phyloP scores from a whole-genome alignment of 2,113 vertebrate species.

The Lagopus leucura region DNA sequence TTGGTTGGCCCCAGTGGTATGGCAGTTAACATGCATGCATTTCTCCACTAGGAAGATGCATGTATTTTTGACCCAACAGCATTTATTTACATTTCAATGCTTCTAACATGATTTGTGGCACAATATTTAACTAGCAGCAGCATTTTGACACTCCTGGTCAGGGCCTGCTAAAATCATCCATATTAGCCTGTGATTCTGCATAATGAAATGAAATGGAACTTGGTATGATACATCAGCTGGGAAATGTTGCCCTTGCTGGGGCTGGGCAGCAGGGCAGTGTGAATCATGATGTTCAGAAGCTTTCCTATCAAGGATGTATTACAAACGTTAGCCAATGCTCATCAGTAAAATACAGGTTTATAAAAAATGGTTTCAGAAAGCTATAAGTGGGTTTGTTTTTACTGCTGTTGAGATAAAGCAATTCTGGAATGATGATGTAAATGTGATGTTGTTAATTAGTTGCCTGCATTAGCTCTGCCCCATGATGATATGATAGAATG shows the following conservation, averaged over 20 bases:
- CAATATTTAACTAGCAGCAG: not conserved
- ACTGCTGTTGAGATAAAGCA: not conserved
- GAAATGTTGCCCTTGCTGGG: not conserved
- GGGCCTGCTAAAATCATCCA: not conserved
- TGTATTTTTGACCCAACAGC: not conserved
- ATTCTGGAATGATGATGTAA: not conserved
- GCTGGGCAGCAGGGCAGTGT: not conserved
- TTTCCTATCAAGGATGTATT: not conserved
- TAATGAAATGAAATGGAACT: not conserved
- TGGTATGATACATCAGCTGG: not conserved
- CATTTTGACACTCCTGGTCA: not conserved
- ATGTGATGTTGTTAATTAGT: not conserved
- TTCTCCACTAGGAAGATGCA: rapidly evolving
- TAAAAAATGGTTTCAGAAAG: not conserved
- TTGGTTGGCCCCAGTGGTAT: not conserved
- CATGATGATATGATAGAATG: not conserved
- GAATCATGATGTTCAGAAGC: not conserved
- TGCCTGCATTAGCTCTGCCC: not conserved
- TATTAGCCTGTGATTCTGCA: not conserved
- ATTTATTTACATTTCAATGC: constrained; percentile 36
- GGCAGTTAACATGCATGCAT: not conserved
- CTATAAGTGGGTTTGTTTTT: not conserved
- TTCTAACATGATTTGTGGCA: not conserved
- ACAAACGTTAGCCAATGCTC: not conserved
- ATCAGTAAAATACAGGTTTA: not conserved